A percentile compares a stretch with the other conserved stretches of the same genome.
phyloP scores from a whole-genome alignment of 2,888 invertebrate species.

The Xylocampa areola region DNA sequence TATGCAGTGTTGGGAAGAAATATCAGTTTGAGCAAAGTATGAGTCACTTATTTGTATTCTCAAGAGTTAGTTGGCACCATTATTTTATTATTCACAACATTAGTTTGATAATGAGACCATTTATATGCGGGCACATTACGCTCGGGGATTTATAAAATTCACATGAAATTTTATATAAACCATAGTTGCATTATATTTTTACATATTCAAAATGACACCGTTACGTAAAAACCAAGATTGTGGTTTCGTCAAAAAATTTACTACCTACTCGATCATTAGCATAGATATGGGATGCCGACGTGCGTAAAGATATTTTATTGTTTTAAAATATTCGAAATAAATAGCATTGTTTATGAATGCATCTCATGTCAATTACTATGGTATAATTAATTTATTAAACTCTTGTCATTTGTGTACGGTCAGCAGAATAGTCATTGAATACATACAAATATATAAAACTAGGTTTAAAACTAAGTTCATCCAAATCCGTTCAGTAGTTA shows the following conservation, averaged over 20 bases:
- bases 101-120: conserved; percentile 8
- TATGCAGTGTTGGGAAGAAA: conserved; percentile 10
- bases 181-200: neutral
- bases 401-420: too few relatives aligned
- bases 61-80: neutral
- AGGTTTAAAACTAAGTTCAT: too few relatives aligned
- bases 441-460: too few relatives aligned
- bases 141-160: conserved; percentile 2
- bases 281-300: neutral
- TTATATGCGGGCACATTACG: conserved; percentile 13
- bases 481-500: too few relatives aligned
- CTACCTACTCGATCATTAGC: neutral
- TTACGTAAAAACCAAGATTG: conserved; percentile 3
- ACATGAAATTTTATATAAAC: neutral
- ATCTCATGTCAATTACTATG: neutral
- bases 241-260: neutral
- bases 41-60: conserved; percentile 30
- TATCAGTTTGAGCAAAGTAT: conserved; percentile 14
- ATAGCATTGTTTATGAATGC: neutral
- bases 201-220: neutral
- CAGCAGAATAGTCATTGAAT: too few relatives aligned
- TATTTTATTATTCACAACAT: conserved; percentile 9
- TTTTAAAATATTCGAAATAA: neutral
- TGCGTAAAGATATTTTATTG: neutral
- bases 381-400: too few relatives aligned